Evolutionary conservation across 1,140 invertebrate species (phyloP).

Genomic region (Cotesia vestalis): DNA sequence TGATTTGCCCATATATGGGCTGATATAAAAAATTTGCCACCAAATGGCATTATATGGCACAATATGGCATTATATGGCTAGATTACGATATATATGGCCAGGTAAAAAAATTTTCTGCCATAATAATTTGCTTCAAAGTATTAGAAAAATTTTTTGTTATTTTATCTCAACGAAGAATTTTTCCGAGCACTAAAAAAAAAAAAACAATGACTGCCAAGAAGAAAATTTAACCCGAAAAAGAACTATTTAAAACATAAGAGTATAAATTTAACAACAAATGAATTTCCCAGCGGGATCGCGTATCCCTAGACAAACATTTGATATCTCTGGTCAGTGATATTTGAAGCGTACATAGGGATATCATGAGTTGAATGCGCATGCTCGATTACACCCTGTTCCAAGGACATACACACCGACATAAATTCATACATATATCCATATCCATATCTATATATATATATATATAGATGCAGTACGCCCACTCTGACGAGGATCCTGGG

Average conservation of each 20-base stretch:
- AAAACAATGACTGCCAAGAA: too few relatives aligned
- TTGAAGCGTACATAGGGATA: constrained; percentile 34
- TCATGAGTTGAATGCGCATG: constrained; percentile 35
- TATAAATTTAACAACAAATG: constrained; percentile 23
- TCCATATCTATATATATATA: too few relatives aligned
- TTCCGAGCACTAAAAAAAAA: too few relatives aligned
- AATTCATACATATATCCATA: constrained; percentile 1
- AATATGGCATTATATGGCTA: too few relatives aligned
- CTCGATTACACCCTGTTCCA: constrained; percentile 34
- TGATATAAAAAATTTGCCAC: too few relatives aligned
- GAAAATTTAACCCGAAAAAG: background rate
- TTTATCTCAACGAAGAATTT: too few relatives aligned
- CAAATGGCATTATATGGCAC: too few relatives aligned
- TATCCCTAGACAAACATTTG: constrained; percentile 38
- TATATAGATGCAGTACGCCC: constrained; percentile 30
- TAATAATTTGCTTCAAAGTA: too few relatives aligned
- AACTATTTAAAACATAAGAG: background rate
- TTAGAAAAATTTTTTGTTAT: too few relatives aligned
- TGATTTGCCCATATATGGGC: too few relatives aligned
- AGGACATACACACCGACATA: background rate
- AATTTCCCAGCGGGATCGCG: constrained; percentile 22
- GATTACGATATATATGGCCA: too few relatives aligned
- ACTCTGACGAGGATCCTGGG: constrained; percentile 30
- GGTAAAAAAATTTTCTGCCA: too few relatives aligned
- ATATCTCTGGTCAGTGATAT: constrained; percentile 38